phyloP scores from a whole-genome alignment of 2,797 vertebrate genomes.

The Takifugu rubripes region DNA sequence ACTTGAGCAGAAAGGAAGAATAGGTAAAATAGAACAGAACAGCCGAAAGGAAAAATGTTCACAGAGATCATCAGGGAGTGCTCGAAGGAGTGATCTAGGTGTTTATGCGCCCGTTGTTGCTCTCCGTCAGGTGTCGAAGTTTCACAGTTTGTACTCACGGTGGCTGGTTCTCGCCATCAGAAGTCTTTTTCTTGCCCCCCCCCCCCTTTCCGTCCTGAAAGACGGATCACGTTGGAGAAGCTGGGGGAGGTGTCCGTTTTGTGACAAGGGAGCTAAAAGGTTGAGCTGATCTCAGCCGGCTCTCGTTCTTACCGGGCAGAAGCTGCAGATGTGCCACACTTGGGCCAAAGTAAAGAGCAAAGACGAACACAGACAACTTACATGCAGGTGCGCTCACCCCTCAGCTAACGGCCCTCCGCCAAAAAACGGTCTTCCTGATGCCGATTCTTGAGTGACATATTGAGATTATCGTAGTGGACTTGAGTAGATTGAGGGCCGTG shows the following conservation, averaged over 20 bases:
- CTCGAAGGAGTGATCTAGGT: conserved; percentile 30
- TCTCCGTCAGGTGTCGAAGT: conserved; percentile 38
- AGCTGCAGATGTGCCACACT: conserved; percentile 32
- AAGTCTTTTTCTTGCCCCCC: conserved; percentile 32
- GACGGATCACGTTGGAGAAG: conserved; percentile 36
- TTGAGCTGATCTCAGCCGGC: conserved; percentile 41
- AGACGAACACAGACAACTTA: conserved; percentile 36
- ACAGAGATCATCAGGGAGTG: conserved; percentile 44
- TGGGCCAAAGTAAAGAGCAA: conserved; percentile 12
- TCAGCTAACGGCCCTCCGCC: conserved; percentile 49
- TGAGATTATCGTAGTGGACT: conserved; percentile 29
- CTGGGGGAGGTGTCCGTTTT: conserved; percentile 45
- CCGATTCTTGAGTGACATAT: conserved; percentile 18
- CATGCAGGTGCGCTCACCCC: conserved; percentile 61
- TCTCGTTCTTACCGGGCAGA: conserved; percentile 28
- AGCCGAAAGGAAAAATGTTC: conserved; percentile 41
- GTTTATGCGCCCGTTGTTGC: conserved; percentile 35
- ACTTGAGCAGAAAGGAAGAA: conserved; percentile 44
- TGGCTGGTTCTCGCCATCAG: conserved; percentile 40
- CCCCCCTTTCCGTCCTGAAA: background rate
- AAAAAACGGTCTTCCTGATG: too few relatives aligned
- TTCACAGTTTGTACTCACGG: conserved; percentile 57
- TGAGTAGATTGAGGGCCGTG: conserved; percentile 9
- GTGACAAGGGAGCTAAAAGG: conserved; percentile 28
- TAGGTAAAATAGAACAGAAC: conserved; percentile 32